A percentile compares a stretch with the other conserved stretches of the same genome.
phyloP scores from a whole-genome alignment of 2,888 invertebrate species.

The Morpho deidamia region DNA sequence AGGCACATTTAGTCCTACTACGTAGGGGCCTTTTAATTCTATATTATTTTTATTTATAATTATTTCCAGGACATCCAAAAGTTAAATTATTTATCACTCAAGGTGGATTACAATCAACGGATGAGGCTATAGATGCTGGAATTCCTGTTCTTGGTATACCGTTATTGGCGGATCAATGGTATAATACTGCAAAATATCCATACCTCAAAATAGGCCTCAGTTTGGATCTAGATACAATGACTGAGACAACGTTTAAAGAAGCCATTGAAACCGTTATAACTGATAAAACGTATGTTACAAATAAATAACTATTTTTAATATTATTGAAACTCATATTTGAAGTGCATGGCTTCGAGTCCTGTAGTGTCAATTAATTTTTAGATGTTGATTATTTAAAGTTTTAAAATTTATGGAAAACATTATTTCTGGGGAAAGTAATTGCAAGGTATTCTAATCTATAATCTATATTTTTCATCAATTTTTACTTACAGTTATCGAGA shows the following conservation, averaged over 20 bases:
- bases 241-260: constrained; percentile 25
- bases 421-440: too few species aligned
- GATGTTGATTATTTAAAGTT: too few species aligned
- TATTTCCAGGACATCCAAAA: constrained; percentile 51
- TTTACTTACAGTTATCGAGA: too few species aligned
- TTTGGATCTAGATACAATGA: constrained; percentile 19
- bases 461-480: too few species aligned
- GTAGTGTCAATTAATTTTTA: too few species aligned
- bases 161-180: constrained; percentile 52
- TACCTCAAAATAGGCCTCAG: constrained; percentile 13
- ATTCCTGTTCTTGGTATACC: constrained; percentile 54
- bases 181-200: constrained; percentile 28
- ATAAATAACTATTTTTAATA: not conserved
- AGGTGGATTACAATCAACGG: constrained; percentile 57
- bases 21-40: too few species aligned
- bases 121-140: constrained; percentile 50
- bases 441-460: too few species aligned
- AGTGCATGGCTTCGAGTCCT: too few species aligned
- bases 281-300: constrained; percentile 21
- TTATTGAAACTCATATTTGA: not conserved
- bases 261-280: constrained; percentile 26
- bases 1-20: too few species aligned
- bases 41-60: not conserved
- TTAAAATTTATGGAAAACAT: too few species aligned
- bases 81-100: constrained; percentile 54